Evolutionary conservation across 2,113 vertebrate species (phyloP), one percentile per base, ranked within the genome.

Genomic region (Tychaedon coryphoeus): DNA sequence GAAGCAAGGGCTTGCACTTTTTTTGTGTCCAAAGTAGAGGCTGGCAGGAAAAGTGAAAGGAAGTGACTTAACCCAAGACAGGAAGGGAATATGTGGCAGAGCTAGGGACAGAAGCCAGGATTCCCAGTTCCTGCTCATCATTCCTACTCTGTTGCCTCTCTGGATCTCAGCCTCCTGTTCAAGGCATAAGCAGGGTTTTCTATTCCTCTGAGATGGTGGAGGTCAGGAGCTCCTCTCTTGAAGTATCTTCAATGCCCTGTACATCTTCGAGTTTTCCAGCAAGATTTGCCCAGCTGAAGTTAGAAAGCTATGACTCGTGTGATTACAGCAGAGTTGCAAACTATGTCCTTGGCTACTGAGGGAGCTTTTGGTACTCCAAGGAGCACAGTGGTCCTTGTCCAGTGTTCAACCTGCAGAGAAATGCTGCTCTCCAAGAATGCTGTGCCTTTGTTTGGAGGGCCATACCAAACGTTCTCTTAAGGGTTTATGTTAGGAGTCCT

Each of bases 71-170:
- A 61, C 25, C 34, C 36, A 85, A 74, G 89, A 25, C 65, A 78
- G 93, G 95, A 95, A 93, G 66, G 47, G 87, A 95, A 92, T 92
- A 51, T 83, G 78, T 86, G 84, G 42, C 93, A 94, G 77, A 87
- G 45, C 93, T 78, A 26, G 87, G 57, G 84, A 85, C 28, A 54
- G 89, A 36, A 89, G 77, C 51, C 61, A 92, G 80, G 61, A 79
- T 89, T 87, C 73, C n/a, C 7, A 5, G 5, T 85, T 84, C 28
- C 74, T 38, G 45, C 62, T 92, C 45, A 34, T 78, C 16, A 6
- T 26, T 87, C 15, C 34, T 80, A 3, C 69, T 58, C 29, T 25
- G n/a, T 56, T 65, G 61, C 31, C 20, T 69, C 40, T 71, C 36
- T 67, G 51, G 17, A 48, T 87, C 53, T 86, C 33, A 20, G 73